phyloP scores from a whole-genome alignment of 2,113 vertebrate genomes.

The Hymenochirus boettgeri region DNA sequence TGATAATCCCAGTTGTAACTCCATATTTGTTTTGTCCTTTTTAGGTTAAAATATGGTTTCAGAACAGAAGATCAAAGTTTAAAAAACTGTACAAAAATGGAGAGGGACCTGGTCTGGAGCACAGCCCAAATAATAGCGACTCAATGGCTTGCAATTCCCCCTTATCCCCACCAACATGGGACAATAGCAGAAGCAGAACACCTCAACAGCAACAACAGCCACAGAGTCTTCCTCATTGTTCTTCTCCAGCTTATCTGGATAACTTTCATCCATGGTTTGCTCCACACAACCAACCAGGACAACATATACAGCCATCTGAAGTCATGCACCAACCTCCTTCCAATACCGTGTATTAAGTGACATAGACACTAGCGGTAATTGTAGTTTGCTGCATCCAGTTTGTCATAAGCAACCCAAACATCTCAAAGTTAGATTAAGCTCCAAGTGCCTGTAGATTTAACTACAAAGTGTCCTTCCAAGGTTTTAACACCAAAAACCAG shows the following conservation, averaged over 20 bases:
- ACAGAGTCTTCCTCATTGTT: conserved; percentile 78
- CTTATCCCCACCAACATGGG: conserved; percentile 86
- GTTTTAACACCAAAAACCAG: too few species aligned
- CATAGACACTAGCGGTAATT: conserved; percentile 38
- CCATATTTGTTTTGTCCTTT: background rate
- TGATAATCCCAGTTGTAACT: too few species aligned
- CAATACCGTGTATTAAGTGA: conserved; percentile 81
- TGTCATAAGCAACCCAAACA: too few species aligned
- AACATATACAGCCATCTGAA: conserved; percentile 82
- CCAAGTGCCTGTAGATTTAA: too few species aligned
- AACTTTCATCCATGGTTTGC: conserved; percentile 94
- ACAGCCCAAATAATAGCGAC: conserved; percentile 96
- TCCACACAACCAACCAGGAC: conserved; percentile 70
- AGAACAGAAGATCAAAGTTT: conserved; percentile 96
- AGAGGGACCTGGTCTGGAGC: conserved; percentile 83
- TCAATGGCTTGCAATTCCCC: conserved; percentile 98
- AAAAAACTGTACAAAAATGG: conserved; percentile 98
- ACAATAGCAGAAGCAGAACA: conserved; percentile 74
- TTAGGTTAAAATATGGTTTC: conserved; percentile 98
- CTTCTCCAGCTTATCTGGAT: conserved; percentile 88
- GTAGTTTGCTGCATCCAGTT: too few species aligned
- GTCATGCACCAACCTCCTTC: conserved; percentile 84
- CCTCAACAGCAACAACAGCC: conserved; percentile 77
- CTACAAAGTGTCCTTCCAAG: too few species aligned
- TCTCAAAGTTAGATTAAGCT: too few species aligned